Evolutionary conservation across 2,888 invertebrate species (phyloP), one percentile per base, ranked within the genome.

Genomic region (Scaptomyza reducta): DNA sequence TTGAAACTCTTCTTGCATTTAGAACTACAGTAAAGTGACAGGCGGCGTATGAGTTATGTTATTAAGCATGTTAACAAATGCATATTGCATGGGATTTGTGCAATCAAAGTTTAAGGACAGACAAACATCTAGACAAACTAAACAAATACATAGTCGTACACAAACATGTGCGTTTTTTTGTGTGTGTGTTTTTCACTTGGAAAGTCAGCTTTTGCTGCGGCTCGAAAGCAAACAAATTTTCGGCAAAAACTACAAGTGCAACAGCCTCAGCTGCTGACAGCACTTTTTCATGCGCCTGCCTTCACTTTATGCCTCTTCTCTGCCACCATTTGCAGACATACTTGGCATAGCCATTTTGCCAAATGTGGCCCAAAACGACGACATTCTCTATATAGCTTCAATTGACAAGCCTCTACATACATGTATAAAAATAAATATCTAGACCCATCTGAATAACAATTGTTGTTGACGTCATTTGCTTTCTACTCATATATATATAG

Each of bases 61-160:
- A 5, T 5, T 6, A 9, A 14, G 38, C 5, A 50, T 14, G 14
- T 9, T 33, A 53, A 61, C 50, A 44, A 61, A 22, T 57, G 31
- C 10, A 31, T 10, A 31, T 31, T 1, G n/a, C n/a, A n/a, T 10
- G 10, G 46, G 45, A 40, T 14, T 38, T 62, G 38, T 57, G 55
- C 69, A 57, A 45, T 44, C 65, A 60, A 63, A 75, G 81, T 75
- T 82, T 75, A 82, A 87, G 84, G 77, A 68, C 74, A 71, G 49
- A n/a, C 3, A 22, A 22, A 22, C 22, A 22, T n/a, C n/a, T 22
- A 22, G 4, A 22, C 60, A 41, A 61, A 41, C 47, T 27, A 27
- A 2, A 50, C 27, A 40, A 73, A 53, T 7, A 44, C 31, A n/a
- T 2, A 14, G 40, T 29, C 40, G 25, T 14, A 16, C 11, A 16